phyloP scores from a whole-genome alignment of 2,888 invertebrate species.

The Nebria brevicollis region DNA sequence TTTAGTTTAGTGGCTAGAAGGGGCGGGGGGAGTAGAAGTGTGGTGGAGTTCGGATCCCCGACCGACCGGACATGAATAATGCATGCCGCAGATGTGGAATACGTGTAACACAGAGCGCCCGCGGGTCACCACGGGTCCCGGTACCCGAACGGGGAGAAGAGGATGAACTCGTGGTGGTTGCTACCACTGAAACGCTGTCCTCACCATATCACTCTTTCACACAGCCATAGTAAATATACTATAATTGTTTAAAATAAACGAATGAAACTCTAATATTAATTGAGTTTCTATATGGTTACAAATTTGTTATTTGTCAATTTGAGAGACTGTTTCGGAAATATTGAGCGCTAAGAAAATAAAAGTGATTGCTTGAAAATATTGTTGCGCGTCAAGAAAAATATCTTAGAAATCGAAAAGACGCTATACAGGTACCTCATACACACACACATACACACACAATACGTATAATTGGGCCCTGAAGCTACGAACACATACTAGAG shows the following conservation, averaged over 20 bases:
- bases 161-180: slow-evolving; percentile 7
- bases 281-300: too few relatives aligned
- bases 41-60: slow-evolving; percentile 51
- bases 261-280: too few relatives aligned
- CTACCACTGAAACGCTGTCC: slow-evolving; percentile 19
- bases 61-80: slow-evolving; percentile 64
- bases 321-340: neutral
- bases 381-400: neutral
- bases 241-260: too few relatives aligned
- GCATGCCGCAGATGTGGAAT: slow-evolving; percentile 65
- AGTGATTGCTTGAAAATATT: neutral
- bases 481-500: neutral
- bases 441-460: too few relatives aligned
- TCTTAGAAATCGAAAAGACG: neutral
- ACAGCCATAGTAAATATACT: neutral
- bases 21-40: neutral
- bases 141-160: slow-evolving; percentile 5
- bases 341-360: neutral
- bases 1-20: neutral
- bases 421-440: neutral
- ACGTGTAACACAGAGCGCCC: slow-evolving; percentile 58
- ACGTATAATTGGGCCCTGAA: neutral
- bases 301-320: neutral
- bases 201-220: slow-evolving; percentile 8
- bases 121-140: slow-evolving; percentile 40